Percentiles rank a stretch among this genome's conserved stretches.
Evolutionary conservation across 1,140 invertebrate genomes (phyloP).

Genomic region (Pseudobourletiella spinata): DNA sequence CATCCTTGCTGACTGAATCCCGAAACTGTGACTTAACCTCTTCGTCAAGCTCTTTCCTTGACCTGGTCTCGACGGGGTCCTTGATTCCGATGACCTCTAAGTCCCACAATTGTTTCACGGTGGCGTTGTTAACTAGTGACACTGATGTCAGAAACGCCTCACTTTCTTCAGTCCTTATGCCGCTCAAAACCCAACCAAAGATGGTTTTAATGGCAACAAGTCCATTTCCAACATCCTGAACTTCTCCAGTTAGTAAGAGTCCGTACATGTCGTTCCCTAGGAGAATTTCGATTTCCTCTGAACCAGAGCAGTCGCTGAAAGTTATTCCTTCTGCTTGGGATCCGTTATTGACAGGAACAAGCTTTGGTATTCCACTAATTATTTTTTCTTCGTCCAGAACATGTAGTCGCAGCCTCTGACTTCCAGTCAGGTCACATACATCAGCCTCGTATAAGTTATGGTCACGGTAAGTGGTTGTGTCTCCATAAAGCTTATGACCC

Average conservation of each 20-base stretch:
- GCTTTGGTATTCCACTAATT: background rate
- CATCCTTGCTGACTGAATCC: background rate
- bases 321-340: background rate
- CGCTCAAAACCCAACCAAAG: background rate
- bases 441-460: background rate
- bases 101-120: background rate
- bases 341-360: background rate
- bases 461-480: background rate
- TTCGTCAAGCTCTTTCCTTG: background rate
- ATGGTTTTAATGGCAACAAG: background rate
- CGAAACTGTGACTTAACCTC: background rate
- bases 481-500: slow-evolving; percentile 1
- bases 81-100: background rate
- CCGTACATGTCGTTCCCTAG: background rate
- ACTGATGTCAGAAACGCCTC: background rate
- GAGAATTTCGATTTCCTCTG: background rate
- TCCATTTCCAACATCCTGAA: background rate
- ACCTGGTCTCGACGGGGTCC: slow-evolving; percentile 4
- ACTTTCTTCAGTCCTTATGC: background rate
- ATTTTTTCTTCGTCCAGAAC: background rate
- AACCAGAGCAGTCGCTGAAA: background rate
- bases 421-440: background rate
- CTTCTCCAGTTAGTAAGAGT: background rate
- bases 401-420: background rate
- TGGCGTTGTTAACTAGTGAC: background rate